These are phyloP conservation scores for Drosophila mayri DNA, from an alignment of 1,140 invertebrate species.

Conservation along the genomic window DNA sequence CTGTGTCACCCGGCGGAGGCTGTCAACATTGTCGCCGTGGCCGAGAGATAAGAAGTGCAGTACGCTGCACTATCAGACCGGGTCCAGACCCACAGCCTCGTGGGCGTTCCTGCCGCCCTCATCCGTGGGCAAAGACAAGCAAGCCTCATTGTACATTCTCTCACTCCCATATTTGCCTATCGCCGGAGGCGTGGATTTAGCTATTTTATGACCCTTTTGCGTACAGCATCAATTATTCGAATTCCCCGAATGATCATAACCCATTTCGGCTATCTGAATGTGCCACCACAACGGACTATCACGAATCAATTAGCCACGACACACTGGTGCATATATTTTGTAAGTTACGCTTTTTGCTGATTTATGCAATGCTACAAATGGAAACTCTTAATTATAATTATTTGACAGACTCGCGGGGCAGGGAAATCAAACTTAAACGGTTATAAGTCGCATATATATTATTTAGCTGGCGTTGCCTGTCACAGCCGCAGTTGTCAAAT, in stretches of 20 bases:
- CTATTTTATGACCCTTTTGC: slow-evolving; percentile 21
- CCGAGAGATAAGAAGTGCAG: slow-evolving; percentile 29
- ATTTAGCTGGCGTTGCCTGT: slow-evolving; percentile 52
- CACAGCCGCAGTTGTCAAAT: slow-evolving; percentile 53
- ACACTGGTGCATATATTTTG: slow-evolving; percentile 1
- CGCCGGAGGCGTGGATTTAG: slow-evolving; percentile 10
- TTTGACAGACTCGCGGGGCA: slow-evolving; percentile 10
- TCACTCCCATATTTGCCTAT: slow-evolving; percentile 19
- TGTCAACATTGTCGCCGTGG: slow-evolving; percentile 47
- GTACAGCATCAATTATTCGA: slow-evolving; percentile 7
- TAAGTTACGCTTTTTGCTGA: slow-evolving; percentile 22
- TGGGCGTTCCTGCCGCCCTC: slow-evolving; percentile 22
- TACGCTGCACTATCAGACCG: slow-evolving; percentile 25
- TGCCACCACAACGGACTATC: slow-evolving; percentile 19
- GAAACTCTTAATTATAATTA: slow-evolving; percentile 55
- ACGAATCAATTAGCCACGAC: slow-evolving; percentile 38
- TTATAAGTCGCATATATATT: slow-evolving; percentile 53
- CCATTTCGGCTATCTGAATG: slow-evolving; percentile 11
- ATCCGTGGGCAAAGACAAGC: slow-evolving; percentile 31
- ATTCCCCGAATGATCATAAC: slow-evolving; percentile 37
- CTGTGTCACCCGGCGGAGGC: slow-evolving; percentile 36
- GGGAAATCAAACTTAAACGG: slow-evolving; percentile 50
- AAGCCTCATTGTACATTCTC: slow-evolving; percentile 20
- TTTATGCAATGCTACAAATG: slow-evolving; percentile 49
- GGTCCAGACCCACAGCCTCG: slow-evolving; percentile 16